Evolutionary conservation across 2,797 vertebrate genomes (phyloP), one percentile per base, ranked within the genome.

Genomic region (Apodemus agrarius): DNA sequence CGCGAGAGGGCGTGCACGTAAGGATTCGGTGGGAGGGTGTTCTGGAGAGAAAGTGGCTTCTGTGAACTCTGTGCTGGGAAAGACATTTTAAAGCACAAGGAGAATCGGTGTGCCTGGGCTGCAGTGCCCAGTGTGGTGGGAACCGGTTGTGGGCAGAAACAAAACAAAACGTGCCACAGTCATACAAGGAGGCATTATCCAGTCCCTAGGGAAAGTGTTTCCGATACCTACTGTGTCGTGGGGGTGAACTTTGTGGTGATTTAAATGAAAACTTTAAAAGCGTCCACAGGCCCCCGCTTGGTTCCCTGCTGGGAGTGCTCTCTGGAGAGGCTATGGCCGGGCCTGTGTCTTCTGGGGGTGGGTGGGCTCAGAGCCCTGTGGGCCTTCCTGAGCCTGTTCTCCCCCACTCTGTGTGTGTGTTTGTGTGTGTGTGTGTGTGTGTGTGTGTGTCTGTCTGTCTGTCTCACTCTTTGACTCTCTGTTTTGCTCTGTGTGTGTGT

Each of bases 1-100:
- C 29, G 61, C 52, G 7, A 54, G 40, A 85, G 31, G 21, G 40
- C 29, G 13, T 0, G 0, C 1, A 31, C 63, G 12, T 0, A 7
- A 87, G 87, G 46, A 24, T 67, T 79, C 17, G 40, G 37, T 49
- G 57, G 31, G 21, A 82, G 43, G 57, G 24, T 24, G 26, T 57
- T 65, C 83, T 88, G 59, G 46, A 82, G n/a, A 82, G 84, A 59
- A 67, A 76, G 81, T 6, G 54, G 67, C 22, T n/a, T 57, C 52
- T 17, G 76, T 37, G 29, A 52, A 65, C 40, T 29, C 78, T 31
- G 21, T n/a, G 24, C 10, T 29, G 21, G 26, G 78, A 74, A 80
- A 83, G 57, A 57, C 19, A 3, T 26, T 87, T 22, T 19, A 86
- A 81, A 95, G 11, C 26, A 57, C 76, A 76, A 89, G 63, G 37